phyloP scores from a whole-genome alignment of 2,797 vertebrate genomes.

The Cetoscarus ocellatus region DNA sequence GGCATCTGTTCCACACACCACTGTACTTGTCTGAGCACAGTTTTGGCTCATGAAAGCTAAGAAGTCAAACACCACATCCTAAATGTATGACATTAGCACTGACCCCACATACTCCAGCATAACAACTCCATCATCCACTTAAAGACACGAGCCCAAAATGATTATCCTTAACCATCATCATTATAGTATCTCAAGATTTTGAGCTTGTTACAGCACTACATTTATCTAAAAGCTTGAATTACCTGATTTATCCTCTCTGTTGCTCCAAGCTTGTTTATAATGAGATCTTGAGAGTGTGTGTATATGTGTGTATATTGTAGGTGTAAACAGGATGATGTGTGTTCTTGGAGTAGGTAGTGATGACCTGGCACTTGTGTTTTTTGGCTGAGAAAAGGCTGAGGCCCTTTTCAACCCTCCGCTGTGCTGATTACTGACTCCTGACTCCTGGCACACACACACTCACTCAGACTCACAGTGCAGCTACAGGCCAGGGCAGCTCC shows the following conservation, averaged over 20 bases:
- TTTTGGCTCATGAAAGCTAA: no score
- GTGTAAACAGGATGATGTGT: conserved; percentile 28
- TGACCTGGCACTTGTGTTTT: conserved; percentile 50
- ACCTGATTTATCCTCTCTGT: no score
- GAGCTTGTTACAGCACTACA: background rate
- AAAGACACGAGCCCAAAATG: background rate
- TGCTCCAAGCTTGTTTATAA: background rate
- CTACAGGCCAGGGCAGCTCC: conserved; percentile 56
- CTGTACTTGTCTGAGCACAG: no score
- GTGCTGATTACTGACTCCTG: conserved; percentile 62
- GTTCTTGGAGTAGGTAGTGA: conserved; percentile 36
- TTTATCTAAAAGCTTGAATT: background rate
- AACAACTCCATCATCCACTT: background rate
- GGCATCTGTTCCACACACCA: no score
- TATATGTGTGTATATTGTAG: background rate
- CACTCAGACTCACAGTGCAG: conserved; percentile 29
- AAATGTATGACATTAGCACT: no score
- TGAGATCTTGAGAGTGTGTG: background rate
- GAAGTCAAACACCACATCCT: no score
- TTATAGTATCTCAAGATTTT: background rate
- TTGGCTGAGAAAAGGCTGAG: conserved; percentile 60
- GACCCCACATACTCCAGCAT: no score
- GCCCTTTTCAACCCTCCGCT: conserved; percentile 35
- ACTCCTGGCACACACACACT: conserved; percentile 48
- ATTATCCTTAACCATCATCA: no score